These are phyloP conservation scores for Bombyx mandarina DNA, from an alignment of 1,140 invertebrate species.

Conservation along the genomic window DNA sequence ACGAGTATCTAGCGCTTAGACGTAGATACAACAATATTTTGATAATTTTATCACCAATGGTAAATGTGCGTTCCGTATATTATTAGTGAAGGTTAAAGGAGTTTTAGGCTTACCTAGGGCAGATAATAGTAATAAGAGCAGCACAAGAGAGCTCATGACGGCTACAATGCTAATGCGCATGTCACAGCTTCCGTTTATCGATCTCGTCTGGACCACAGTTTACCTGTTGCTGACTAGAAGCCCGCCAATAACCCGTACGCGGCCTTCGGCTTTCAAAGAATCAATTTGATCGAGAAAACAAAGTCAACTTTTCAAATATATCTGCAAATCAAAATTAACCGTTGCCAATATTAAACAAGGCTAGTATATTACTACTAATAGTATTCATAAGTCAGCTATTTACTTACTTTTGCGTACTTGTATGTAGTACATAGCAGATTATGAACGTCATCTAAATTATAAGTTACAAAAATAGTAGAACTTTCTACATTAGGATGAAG, in stretches of 20 bases:
- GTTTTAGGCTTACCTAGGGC: constrained; percentile 53
- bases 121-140: constrained; percentile 47
- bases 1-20: too few relatives aligned
- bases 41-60: too few relatives aligned
- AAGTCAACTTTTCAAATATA: constrained; percentile 62
- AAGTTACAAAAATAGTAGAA: too few relatives aligned
- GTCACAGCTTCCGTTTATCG: constrained; percentile 53
- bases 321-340: constrained; percentile 51
- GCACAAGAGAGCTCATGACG: constrained; percentile 53
- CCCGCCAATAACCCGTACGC: constrained; percentile 27
- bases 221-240: constrained; percentile 53
- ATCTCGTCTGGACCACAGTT: constrained; percentile 30
- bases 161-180: constrained; percentile 42
- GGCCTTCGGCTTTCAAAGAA: constrained; percentile 22
- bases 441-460: too few relatives aligned
- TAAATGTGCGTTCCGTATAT: too few relatives aligned
- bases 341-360: too few relatives aligned
- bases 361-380: too few relatives aligned
- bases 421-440: too few relatives aligned
- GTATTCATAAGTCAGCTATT: too few relatives aligned
- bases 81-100: not conserved
- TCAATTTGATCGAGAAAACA: constrained; percentile 57
- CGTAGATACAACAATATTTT: too few relatives aligned
- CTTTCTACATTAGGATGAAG: too few relatives aligned
- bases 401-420: too few relatives aligned